Percentiles rank a stretch among this genome's conserved stretches.
Conservation (phyloP, 2,888 invertebrate species). For the Periphyllus acericola region DNA sequence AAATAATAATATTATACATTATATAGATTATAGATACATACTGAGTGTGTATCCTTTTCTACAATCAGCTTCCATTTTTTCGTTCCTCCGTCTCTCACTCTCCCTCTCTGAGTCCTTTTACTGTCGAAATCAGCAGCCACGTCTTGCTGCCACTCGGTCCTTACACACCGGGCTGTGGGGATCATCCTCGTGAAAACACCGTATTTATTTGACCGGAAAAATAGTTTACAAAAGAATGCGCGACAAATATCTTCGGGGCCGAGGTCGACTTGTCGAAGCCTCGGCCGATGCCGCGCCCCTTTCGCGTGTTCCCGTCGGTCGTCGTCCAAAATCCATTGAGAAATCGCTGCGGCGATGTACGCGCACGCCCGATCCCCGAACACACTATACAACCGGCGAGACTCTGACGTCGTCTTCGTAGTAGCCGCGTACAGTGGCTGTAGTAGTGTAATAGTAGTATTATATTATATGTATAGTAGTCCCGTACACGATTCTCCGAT, state of each 20-base stretch:
- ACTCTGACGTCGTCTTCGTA: too few relatives aligned
- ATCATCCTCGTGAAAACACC: background rate
- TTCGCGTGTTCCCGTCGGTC: background rate
- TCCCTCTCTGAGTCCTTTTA: background rate
- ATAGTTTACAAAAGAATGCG: background rate
- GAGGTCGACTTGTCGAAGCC: too few relatives aligned
- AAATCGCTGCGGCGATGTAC: background rate
- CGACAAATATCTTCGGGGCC: too few relatives aligned
- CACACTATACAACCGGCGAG: too few relatives aligned
- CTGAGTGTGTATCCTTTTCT: background rate
- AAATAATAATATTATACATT: background rate
- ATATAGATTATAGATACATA: background rate
- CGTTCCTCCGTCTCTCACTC: background rate
- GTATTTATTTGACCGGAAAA: constrained; percentile 30
- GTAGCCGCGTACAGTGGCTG: too few relatives aligned
- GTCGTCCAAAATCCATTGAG: background rate
- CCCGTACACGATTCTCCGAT: too few relatives aligned
- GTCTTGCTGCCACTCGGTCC: background rate
- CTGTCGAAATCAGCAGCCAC: too few relatives aligned
- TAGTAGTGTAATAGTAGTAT: too few relatives aligned
- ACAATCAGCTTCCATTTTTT: too few relatives aligned
- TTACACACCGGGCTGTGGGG: background rate
- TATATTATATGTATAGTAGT: too few relatives aligned
- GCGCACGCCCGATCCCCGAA: too few relatives aligned
- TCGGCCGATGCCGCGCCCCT: background rate